Percentiles rank a stretch among this genome's conserved stretches.
Conservation (phyloP, 2,113 vertebrate species). For the Naja naja region DNA sequence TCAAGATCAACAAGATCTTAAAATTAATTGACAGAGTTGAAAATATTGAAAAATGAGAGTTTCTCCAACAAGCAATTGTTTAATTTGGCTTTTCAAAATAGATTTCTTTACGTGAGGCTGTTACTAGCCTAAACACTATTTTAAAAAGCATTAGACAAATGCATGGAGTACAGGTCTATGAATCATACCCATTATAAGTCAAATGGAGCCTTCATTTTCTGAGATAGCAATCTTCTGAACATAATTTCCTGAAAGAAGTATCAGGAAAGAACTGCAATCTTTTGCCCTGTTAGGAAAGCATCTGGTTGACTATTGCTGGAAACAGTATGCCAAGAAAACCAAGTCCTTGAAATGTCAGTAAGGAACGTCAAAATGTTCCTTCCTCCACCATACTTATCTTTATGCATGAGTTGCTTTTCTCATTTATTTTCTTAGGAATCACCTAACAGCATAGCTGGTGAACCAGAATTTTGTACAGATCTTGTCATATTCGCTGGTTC, state of each 20-base stretch:
- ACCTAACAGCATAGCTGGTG: not conserved
- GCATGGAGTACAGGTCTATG: not conserved
- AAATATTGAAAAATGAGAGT: not conserved
- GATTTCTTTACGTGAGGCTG: not conserved
- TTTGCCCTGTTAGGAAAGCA: not conserved
- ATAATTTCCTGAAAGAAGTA: not conserved
- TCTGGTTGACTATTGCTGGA: not conserved
- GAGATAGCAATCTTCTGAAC: not conserved
- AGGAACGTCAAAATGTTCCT: not conserved
- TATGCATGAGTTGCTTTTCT: constrained; percentile 16
- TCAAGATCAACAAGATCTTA: not conserved
- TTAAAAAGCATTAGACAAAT: not conserved
- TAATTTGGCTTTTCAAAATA: not conserved
- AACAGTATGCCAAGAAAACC: not conserved
- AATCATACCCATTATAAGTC: not conserved
- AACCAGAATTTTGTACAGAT: constrained; percentile 26
- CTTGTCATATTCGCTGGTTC: not conserved
- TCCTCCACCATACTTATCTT: not conserved
- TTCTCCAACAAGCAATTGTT: not conserved
- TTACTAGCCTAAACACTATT: not conserved
- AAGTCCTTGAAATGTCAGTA: not conserved
- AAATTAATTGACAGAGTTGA: not conserved
- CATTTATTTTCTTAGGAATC: constrained; percentile 30
- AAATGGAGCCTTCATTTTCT: not conserved
- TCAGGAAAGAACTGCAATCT: no score